Base-by-base conservation (phyloP, 2,797 vertebrate species). In the Poeciliopsis infans region DNA sequence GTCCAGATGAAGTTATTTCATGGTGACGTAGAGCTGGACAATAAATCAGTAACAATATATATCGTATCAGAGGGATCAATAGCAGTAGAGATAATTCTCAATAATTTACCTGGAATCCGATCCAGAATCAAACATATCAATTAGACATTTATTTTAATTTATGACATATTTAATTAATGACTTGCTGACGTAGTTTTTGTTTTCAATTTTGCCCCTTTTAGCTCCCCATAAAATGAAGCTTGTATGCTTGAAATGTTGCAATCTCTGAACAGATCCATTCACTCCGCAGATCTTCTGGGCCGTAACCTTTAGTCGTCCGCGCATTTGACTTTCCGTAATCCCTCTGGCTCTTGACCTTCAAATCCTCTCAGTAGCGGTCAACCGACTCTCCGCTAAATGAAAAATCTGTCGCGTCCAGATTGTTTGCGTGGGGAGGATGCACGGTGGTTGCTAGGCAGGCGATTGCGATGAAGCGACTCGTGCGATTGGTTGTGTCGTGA, bases 271-370 rank as follows among this genome's bases (percentile, higher is more conserved):
- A 1, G 53, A 83, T 87, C 79, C 79, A 36, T 83, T 88, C 80
- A 80, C 86, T 91, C 86, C 10, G 76, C 81, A 88, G 82, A 85
- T 84, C 85, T 20, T 75, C 85, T 64, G 78, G 72, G 75, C 36
- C 55, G 66, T 68, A 41, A 64, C 51, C 23, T 39, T 75, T 88
- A 88, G 85, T 86, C 78, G 75, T 90, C 75, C 74, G 12, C 84
- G 86, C 86, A 89, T 93, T 86, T 75, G 85, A 77, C 55, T 28
- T 87, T 77, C 83, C 74, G 49, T 94, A 93, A 94, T 94, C 93
- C 87, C 75, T 20, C 18, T 0, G 71, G 80, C 87, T 72, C 88
- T 80, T 84, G 88, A 91, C 86, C 87, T 90, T 85, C 75, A 87
- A 90, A 91, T 93, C 87, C 31, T 66, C 74, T 59, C 68, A 85